Conservation (phyloP, 2,888 invertebrate genomes). For the Steromphala cineraria region DNA sequence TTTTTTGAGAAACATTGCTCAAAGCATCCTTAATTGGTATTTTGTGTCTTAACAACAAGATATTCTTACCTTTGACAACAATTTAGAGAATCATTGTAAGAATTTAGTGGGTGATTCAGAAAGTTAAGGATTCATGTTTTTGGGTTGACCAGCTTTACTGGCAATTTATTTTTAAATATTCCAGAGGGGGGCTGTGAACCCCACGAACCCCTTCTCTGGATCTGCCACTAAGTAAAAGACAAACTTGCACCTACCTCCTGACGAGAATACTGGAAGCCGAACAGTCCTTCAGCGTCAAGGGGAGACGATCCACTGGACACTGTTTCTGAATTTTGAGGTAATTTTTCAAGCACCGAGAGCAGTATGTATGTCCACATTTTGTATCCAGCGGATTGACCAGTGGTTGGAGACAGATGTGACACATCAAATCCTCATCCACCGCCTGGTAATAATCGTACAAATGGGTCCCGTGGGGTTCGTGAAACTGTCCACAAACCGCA, state of each 20-base stretch:
- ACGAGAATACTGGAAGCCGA: slow-evolving; percentile 75
- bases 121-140: too few relatives aligned
- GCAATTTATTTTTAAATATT: too few relatives aligned
- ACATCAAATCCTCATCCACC: slow-evolving; percentile 76
- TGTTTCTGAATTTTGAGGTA: slow-evolving; percentile 74
- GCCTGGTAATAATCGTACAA: slow-evolving; percentile 76
- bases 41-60: too few relatives aligned
- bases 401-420: slow-evolving; percentile 77
- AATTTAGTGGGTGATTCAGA: too few relatives aligned
- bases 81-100: too few relatives aligned
- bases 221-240: neutral
- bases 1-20: too few relatives aligned
- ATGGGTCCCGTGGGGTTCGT: slow-evolving; percentile 71
- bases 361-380: slow-evolving; percentile 74
- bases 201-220: too few relatives aligned
- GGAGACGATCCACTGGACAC: slow-evolving; percentile 75
- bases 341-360: slow-evolving; percentile 71
- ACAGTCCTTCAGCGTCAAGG: slow-evolving; percentile 72
- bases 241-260: slow-evolving; percentile 47
- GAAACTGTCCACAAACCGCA: slow-evolving; percentile 70
- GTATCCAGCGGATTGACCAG: slow-evolving; percentile 76
- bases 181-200: too few relatives aligned
- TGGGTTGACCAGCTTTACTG: too few relatives aligned
- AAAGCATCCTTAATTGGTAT: too few relatives aligned
- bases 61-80: too few relatives aligned